Evolutionary conservation across 2,797 vertebrate genomes (phyloP), one percentile per base, ranked within the genome.

Genomic region (Erpetoichthys calabaricus): DNA sequence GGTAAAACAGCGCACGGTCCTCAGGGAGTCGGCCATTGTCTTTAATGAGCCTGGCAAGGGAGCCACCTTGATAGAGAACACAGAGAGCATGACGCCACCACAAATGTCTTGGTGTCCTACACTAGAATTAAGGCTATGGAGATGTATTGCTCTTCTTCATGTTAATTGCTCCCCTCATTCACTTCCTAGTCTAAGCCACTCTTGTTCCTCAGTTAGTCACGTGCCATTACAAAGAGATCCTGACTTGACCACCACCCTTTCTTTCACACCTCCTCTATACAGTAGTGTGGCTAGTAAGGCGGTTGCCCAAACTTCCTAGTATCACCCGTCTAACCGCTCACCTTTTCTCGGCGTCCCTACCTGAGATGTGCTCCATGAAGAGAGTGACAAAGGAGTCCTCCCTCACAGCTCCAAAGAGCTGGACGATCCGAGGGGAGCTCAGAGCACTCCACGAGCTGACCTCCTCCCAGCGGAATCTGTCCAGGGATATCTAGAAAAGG

Each of bases 341-440:
- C 25, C 25, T 25, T 25, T 25, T 25, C 25, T 25, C 2, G 25
- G 25, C 25, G 25, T 25, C 8, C 70, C 79, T 69, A 97, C 96
- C 91, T 67, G 88, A 85, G 72, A 97, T 91, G 45, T 86, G 82
- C 60, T 95, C 90, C 91, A 97, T 97, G 67, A 99, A 83, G 63
- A 99, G 86, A 58, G 90, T 75, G 5, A 98, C 73, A 69, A 85
- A 86, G 0, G 77, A 82, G 3, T 94, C 95, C 66, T 98, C 91
- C 68, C 89, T 85, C 74, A 99, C 85, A 4, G 92, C 92, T 3
- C 94, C 96, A 0, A 94, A 99, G 62, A 99, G 73, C 57, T 95
- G 87, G 64, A 97, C 85, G 25, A 98, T 84, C 44, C 74, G 84
- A 67, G 88, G 89, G 54, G 87, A 92, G 42, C 70, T 83, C 67